Evolutionary conservation across 37 sponge, comb jelly and placozoan genomes (phyloP), one percentile per base, ranked within the genome.

Genomic region (Chondrosia reniformis): DNA sequence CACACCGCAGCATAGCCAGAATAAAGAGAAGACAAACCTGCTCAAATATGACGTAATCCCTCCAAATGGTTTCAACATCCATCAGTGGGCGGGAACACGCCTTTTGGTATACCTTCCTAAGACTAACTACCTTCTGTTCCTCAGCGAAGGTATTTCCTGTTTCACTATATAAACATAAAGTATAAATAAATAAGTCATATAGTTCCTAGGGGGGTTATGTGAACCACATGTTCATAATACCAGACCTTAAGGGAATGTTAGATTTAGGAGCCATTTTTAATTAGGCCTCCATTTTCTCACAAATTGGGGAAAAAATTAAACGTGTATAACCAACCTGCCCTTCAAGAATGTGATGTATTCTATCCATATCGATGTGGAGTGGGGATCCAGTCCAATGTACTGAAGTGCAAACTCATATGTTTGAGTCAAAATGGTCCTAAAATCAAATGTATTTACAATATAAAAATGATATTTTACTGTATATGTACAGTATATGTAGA

Each of bases 361-460:
- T 32, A 71, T 34, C 99, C 99, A 98, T 19, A 97, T 80, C 10
- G 80, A 34, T n/a, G 85, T 80, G 62, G 96, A 88, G 73, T 85
- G 82, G 30, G 84, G 84, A 78, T 98, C 99, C 38, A 92, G 84
- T 17, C 99, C 99, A 33, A 98, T 82, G 72, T 98, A 92, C 22
- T 93, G 92, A 46, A 95, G 67, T 42, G 99, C 89, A 83, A 98
- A 98, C 78, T 95, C 95, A 56, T 98, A 95, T 8, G 99, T 90
- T 52, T 98, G 88, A 55, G 76, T 85, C 91, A 98, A 63, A 57
- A 95, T 98, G 54, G 92, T 96, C 65, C 99, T 98, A 67, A 37
- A 55, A 46, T 8, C 27, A 15, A 69, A 25, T 34, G 65, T 59
- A 10, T 15, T 43, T 34, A 25, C 54, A 80, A 79, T 69, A 12